A percentile compares a stretch with the other conserved stretches of the same genome.
phyloP scores from a whole-genome alignment of 2,888 invertebrate species.

The Dascillus cervinus region DNA sequence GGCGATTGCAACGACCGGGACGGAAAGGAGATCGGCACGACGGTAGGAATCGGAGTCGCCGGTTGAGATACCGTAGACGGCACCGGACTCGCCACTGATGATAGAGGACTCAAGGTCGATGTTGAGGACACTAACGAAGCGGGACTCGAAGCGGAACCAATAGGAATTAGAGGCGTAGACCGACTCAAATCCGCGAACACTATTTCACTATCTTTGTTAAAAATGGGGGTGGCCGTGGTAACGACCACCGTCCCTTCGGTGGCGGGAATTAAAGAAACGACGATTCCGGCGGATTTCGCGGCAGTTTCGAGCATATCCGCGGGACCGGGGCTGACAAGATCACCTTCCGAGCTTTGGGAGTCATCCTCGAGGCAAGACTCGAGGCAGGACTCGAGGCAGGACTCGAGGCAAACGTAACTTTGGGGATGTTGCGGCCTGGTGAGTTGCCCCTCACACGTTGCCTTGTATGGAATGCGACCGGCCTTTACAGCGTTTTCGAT shows the following conservation, averaged over 20 bases:
- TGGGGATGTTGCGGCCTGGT: slow-evolving; percentile 79
- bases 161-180: slow-evolving; percentile 47
- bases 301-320: slow-evolving; percentile 55
- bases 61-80: slow-evolving; percentile 43
- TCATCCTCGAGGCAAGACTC: slow-evolving; percentile 89
- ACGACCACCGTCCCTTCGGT: slow-evolving; percentile 41
- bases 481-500: slow-evolving; percentile 93
- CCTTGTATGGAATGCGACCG: slow-evolving; percentile 83
- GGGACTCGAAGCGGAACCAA: slow-evolving; percentile 45
- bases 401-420: slow-evolving; percentile 79
- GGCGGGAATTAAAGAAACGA: slow-evolving; percentile 58
- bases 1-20: slow-evolving; percentile 43
- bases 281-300: slow-evolving; percentile 60
- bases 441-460: slow-evolving; percentile 83
- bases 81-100: slow-evolving; percentile 56
- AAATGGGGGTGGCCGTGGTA: slow-evolving; percentile 29
- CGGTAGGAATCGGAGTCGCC: slow-evolving; percentile 49
- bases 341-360: slow-evolving; percentile 72
- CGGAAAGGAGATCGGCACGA: slow-evolving; percentile 46
- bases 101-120: slow-evolving; percentile 59
- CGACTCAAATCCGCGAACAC: slow-evolving; percentile 55
- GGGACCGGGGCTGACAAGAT: slow-evolving; percentile 37
- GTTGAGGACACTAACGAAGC: slow-evolving; percentile 51
- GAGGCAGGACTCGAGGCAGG: no score
- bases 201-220: slow-evolving; percentile 36